phyloP scores from a whole-genome alignment of 2,113 vertebrate species.

The Gasterosteus aculeatus region DNA sequence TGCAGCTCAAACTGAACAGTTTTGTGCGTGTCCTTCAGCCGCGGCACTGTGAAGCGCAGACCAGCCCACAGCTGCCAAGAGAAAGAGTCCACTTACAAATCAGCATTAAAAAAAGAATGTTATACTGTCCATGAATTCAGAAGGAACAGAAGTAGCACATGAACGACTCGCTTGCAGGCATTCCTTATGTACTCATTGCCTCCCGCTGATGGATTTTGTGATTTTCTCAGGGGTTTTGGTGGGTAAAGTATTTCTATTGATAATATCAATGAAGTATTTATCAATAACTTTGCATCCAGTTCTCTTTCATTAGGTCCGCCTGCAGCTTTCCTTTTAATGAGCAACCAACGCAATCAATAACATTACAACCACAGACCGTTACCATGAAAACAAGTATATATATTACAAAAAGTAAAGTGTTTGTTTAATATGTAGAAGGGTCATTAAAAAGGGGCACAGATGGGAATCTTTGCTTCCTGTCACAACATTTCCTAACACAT shows the following conservation, averaged over 20 bases:
- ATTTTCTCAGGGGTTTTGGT: conserved; percentile 3
- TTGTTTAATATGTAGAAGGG: neutral
- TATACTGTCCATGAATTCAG: neutral
- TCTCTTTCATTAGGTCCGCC: neutral
- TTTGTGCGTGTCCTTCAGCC: conserved; percentile 84
- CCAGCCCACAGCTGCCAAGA: conserved; percentile 86
- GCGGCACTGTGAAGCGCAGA: conserved; percentile 89
- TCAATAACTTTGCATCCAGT: conserved; percentile 3
- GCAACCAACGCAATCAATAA: neutral
- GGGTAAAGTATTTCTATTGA: neutral
- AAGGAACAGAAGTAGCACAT: neutral
- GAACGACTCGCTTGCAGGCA: neutral
- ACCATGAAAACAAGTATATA: neutral
- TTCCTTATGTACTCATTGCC: neutral
- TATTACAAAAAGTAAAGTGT: no score
- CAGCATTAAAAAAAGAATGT: neutral
- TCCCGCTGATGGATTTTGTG: neutral
- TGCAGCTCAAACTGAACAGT: conserved; percentile 91
- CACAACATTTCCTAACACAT: conserved; percentile 52
- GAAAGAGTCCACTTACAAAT: conserved; percentile 14
- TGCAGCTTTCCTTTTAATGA: neutral
- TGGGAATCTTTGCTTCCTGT: conserved; percentile 56
- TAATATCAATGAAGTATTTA: neutral
- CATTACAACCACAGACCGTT: neutral
- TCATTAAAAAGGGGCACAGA: conserved; percentile 50